phyloP scores from a whole-genome alignment of 2,113 vertebrate species.

The Myrmecophaga tridactyla region DNA sequence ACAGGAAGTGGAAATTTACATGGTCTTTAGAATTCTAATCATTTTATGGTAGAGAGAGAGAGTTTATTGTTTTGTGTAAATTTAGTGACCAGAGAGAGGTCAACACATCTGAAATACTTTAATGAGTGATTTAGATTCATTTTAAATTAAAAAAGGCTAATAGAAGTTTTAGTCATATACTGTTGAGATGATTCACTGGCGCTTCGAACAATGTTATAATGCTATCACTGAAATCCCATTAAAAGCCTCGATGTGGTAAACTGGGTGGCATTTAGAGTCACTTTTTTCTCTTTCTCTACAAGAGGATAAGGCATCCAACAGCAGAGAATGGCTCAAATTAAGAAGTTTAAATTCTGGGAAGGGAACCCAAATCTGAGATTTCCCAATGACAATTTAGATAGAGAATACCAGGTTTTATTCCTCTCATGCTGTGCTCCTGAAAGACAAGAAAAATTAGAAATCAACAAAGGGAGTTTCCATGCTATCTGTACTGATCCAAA shows the following conservation, averaged over 20 bases:
- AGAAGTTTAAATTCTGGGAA: conserved; percentile 60
- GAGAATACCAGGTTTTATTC: conserved; percentile 61
- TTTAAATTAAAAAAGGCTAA: conserved; percentile 48
- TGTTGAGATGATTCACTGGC: conserved; percentile 42
- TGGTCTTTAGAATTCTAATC: neutral
- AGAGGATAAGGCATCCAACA: conserved; percentile 48
- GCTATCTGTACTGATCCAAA: conserved; percentile 60
- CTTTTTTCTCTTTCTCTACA: conserved; percentile 4
- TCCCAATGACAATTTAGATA: conserved; percentile 75
- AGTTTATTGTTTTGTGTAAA: neutral
- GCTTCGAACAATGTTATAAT: neutral
- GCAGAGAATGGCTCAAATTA: conserved; percentile 76
- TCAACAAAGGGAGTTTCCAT: conserved; percentile 80
- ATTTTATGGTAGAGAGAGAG: neutral
- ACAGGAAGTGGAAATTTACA: neutral
- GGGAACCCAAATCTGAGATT: conserved; percentile 74
- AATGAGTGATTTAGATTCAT: conserved; percentile 21
- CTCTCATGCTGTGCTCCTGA: conserved; percentile 56
- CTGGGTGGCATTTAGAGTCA: conserved; percentile 41
- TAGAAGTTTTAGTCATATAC: conserved; percentile 44
- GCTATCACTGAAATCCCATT: neutral
- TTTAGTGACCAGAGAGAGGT: neutral
- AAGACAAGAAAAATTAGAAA: conserved; percentile 80
- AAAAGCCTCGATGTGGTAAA: neutral
- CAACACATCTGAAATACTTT: conserved; percentile 35